Percentiles rank a stretch among this genome's conserved stretches.
These are phyloP conservation scores for Crotalus horridus DNA, from an alignment of 2,113 vertebrate species.

Conservation along the genomic window DNA sequence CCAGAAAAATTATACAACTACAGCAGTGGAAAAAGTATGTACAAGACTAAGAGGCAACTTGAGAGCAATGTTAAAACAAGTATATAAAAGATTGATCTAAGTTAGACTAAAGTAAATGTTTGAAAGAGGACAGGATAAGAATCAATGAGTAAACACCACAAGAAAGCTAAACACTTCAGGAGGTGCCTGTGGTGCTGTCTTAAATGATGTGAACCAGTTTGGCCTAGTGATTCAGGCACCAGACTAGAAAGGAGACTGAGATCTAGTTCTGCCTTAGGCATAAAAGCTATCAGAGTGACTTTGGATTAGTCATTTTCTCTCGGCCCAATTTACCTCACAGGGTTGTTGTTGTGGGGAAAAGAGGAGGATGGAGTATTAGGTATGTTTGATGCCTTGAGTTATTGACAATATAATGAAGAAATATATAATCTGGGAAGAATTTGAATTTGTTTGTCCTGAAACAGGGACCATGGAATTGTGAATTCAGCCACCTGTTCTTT, in stretches of 20 bases:
- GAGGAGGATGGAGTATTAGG: not conserved
- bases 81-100: not conserved
- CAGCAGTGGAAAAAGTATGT: not conserved
- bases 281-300: not conserved
- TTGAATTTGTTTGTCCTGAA: not conserved
- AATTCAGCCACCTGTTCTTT: not conserved
- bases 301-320: not conserved
- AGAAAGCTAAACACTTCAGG: not conserved
- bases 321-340: not conserved
- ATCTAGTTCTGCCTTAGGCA: not conserved
- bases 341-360: not conserved
- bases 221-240: not conserved
- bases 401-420: not conserved
- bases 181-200: not conserved
- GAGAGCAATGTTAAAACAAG: not conserved
- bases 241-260: not conserved
- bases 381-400: not conserved
- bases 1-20: not conserved
- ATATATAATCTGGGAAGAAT: not conserved
- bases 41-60: not conserved
- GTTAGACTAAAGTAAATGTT: not conserved
- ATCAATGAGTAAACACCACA: not conserved
- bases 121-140: not conserved
- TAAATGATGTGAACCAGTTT: not conserved
- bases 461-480: not conserved